A percentile compares a stretch with the other conserved stretches of the same genome.
Conservation (phyloP, 2,888 invertebrate genomes). For the Cantharis rufa region DNA sequence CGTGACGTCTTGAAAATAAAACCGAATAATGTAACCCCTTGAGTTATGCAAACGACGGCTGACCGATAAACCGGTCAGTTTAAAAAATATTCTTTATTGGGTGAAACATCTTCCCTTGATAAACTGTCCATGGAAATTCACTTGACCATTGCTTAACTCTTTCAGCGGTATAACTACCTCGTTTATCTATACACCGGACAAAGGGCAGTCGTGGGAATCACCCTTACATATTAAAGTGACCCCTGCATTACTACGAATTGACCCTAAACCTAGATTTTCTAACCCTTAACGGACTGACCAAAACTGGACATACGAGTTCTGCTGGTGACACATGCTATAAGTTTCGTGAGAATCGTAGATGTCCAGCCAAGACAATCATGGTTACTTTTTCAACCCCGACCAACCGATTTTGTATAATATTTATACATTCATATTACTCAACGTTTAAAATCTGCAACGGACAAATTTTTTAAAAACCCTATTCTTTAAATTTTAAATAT, state of each 20-base stretch:
- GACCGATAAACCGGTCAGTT: constrained; percentile 45
- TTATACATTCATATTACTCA: neutral
- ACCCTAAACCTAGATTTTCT: constrained; percentile 35
- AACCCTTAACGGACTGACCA: constrained; percentile 53
- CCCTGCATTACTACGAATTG: constrained; percentile 45
- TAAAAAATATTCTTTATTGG: constrained; percentile 34
- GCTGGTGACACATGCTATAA: constrained; percentile 28
- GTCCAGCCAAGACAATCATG: constrained; percentile 28
- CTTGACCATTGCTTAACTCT: constrained; percentile 47
- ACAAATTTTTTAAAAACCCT: constrained; percentile 6
- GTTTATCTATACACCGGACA: constrained; percentile 45
- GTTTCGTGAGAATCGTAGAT: constrained; percentile 34
- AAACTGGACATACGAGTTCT: constrained; percentile 49
- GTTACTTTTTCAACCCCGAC: constrained; percentile 18
- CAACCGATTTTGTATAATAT: constrained; percentile 18
- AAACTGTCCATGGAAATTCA: constrained; percentile 43
- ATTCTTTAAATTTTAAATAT: neutral
- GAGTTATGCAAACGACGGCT: constrained; percentile 35
- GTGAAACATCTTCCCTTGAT: constrained; percentile 37
- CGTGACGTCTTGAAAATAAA: constrained; percentile 11
- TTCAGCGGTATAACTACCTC: constrained; percentile 39
- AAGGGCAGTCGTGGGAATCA: constrained; percentile 48
- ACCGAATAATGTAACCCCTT: constrained; percentile 25
- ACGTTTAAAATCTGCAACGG: constrained; percentile 12
- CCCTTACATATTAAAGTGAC: constrained; percentile 43